A percentile compares a stretch with the other conserved stretches of the same genome.
These are phyloP conservation scores for Malurus melanocephalus DNA, from an alignment of 2,113 vertebrate genomes.

Conservation along the genomic window DNA sequence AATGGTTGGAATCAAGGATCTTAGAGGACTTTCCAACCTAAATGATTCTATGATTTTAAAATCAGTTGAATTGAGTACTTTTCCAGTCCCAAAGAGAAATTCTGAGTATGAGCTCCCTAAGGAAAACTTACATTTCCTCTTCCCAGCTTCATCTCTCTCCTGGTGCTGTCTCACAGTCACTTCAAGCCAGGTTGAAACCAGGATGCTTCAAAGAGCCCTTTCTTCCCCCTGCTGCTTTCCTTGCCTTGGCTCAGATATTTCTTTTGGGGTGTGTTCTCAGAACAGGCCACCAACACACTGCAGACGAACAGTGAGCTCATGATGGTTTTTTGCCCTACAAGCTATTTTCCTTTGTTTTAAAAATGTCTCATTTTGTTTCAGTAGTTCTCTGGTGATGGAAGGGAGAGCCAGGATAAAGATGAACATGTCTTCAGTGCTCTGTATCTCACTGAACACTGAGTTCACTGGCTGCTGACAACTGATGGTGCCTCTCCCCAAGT, in stretches of 20 bases:
- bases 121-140: background rate
- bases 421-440: background rate
- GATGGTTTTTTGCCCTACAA: background rate
- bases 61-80: background rate
- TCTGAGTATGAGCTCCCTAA: background rate
- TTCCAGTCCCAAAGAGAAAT: background rate
- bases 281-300: background rate
- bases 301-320: background rate
- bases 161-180: background rate
- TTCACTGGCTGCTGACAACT: background rate
- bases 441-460: background rate
- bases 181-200: background rate
- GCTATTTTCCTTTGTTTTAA: background rate
- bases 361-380: background rate
- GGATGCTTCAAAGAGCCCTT: background rate
- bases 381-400: background rate
- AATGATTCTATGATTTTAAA: background rate
- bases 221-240: background rate
- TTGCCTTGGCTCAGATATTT: background rate
- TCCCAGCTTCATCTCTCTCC: background rate
- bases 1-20: rapidly evolving
- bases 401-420: background rate
- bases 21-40: background rate
- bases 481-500: background rate
- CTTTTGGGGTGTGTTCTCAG: background rate